Evolutionary conservation across 2,113 vertebrate species (phyloP).

Genomic region (Setophaga coronata): DNA sequence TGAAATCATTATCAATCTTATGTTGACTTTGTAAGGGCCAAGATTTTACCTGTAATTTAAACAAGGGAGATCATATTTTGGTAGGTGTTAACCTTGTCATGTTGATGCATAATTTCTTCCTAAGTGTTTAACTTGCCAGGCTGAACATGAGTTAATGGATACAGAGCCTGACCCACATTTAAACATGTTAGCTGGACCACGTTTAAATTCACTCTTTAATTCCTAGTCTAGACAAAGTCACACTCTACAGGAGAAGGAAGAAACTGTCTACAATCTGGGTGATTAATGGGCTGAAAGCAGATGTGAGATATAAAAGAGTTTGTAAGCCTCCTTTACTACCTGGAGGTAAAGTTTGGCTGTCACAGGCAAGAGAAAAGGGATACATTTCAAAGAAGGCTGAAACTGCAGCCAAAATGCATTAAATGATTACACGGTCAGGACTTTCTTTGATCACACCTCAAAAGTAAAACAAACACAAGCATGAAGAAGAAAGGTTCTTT

Average conservation of each 20-base stretch:
- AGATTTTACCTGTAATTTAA: neutral
- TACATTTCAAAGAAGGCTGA: conserved; percentile 60
- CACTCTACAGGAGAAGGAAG: neutral
- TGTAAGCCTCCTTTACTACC: conserved; percentile 44
- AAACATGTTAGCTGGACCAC: neutral
- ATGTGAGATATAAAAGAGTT: conserved; percentile 55
- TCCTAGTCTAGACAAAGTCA: conserved; percentile 58
- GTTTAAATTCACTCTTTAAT: conserved; percentile 41
- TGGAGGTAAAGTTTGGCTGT: conserved; percentile 62
- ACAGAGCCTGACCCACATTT: neutral
- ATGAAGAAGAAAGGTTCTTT: conserved; percentile 20
- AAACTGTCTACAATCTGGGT: neutral
- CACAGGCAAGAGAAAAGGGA: conserved; percentile 47
- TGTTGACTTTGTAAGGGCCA: neutral
- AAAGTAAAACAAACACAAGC: conserved; percentile 63
- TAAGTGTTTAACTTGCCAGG: neutral
- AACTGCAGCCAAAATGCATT: conserved; percentile 61
- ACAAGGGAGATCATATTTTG: neutral
- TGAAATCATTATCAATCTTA: neutral
- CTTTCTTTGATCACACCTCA: conserved; percentile 66
- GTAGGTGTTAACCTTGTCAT: neutral
- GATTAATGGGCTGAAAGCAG: conserved; percentile 61
- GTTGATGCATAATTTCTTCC: neutral
- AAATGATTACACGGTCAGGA: conserved; percentile 54
- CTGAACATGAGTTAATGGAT: neutral